These are phyloP conservation scores for Protomyctophum bolini DNA, from an alignment of 2,113 vertebrate species.

Conservation along the genomic window DNA sequence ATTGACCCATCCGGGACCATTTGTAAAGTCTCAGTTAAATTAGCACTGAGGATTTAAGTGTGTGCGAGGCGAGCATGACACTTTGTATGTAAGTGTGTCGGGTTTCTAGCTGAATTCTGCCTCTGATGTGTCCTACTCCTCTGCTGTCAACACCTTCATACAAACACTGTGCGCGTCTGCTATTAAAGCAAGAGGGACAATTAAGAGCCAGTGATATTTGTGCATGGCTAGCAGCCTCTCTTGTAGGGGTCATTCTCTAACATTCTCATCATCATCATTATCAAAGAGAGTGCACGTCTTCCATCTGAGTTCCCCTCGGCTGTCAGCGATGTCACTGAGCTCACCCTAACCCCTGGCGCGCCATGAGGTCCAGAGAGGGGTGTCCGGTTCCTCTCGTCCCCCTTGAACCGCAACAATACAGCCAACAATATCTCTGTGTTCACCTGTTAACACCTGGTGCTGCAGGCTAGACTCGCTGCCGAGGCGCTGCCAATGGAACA, in stretches of 20 bases:
- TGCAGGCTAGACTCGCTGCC: slow-evolving; percentile 35
- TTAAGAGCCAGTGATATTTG: slow-evolving; percentile 49
- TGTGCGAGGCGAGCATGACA: slow-evolving; percentile 4
- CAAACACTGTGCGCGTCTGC: slow-evolving; percentile 38
- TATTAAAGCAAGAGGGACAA: slow-evolving; percentile 36
- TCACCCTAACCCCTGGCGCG: slow-evolving; percentile 54
- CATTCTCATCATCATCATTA: slow-evolving; percentile 27
- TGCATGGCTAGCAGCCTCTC: slow-evolving; percentile 34
- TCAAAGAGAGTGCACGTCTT: slow-evolving; percentile 37
- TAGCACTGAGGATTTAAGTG: slow-evolving; percentile 1
- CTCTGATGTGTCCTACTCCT: slow-evolving; percentile 14
- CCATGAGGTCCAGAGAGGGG: slow-evolving; percentile 52
- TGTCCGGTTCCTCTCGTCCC: slow-evolving; percentile 62
- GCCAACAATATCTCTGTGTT: slow-evolving; percentile 67
- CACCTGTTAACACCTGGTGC: slow-evolving; percentile 69
- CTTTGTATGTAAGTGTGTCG: slow-evolving; percentile 19
- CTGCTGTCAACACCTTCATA: slow-evolving; percentile 37
- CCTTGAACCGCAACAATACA: slow-evolving; percentile 52
- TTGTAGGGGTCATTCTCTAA: slow-evolving; percentile 33
- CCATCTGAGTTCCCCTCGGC: slow-evolving; percentile 49
- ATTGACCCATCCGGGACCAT: no score
- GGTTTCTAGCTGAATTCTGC: slow-evolving; percentile 46
- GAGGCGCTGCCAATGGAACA: slow-evolving; percentile 36
- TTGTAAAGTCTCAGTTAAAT: no score
- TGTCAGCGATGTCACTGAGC: slow-evolving; percentile 59